Evolutionary conservation across 2,797 vertebrate genomes (phyloP), one percentile per base, ranked within the genome.

Genomic region (Discoglossus pictus): DNA sequence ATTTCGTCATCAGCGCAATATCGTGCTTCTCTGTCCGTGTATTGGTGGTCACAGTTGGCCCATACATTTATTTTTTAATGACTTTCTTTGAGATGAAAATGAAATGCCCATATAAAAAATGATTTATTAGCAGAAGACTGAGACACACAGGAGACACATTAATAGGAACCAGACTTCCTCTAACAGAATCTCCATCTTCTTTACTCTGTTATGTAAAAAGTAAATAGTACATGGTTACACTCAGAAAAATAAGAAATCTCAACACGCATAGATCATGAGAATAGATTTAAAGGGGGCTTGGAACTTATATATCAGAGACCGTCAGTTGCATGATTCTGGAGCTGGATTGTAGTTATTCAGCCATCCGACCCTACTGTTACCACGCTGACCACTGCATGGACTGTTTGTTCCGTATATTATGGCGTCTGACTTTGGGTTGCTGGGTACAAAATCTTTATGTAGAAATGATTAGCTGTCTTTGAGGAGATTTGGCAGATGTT

Each of bases 141-240:
- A 71, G 68, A 71, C 68, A 71, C 31, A 36, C 51, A 71, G 68
- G 68, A 71, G 68, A 63, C 68, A 61, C 68, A 71, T 71, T 71
- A 71, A 71, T 71, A 59, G n/a, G 68, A 71, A 64, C 68, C 68
- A 70, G 68, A 71, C 68, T 34, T 21, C 7, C 61, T 40, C 36
- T 51, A 48, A 16, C 54, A 24, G 24, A 65, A 65, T 71, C 61
- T 51, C 59, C 68, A 36, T 63, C 27, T 71, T 71, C 52, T 63
- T 71, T 52, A 55, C 61, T 50, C 31, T 70, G 52, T 23, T 23
- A 13, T 56, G 43, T 56, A 56, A 71, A 46, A 65, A 71, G 55
- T 43, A 59, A 65, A 59, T 43, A 15, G 23, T 42, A 18, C 44
- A 27, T 17, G 20, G 39, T 67, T 50, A 58, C 55, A 61, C 55